Evolutionary conservation across 2,888 invertebrate genomes (phyloP).

Genomic region (Leucophenga montana): DNA sequence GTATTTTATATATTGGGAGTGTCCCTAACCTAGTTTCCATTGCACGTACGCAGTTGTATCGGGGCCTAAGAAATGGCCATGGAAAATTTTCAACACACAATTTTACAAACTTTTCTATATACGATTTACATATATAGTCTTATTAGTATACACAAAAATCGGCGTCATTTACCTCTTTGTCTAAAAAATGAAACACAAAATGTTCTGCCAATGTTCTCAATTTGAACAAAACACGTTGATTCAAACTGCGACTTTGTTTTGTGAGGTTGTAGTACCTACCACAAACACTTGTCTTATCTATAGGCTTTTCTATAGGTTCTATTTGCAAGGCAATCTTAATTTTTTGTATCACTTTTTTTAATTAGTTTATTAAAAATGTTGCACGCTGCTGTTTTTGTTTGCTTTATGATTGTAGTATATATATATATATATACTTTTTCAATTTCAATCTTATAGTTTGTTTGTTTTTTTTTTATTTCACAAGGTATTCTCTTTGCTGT

Average conservation of each 20-base stretch:
- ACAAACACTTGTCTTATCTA: constrained; percentile 29
- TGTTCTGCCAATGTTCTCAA: neutral
- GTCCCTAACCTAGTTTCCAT: constrained; percentile 58
- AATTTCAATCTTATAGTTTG: constrained; percentile 19
- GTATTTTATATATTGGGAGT: constrained; percentile 44
- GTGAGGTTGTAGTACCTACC: constrained; percentile 10
- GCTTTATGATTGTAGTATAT: neutral
- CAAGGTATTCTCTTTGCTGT: neutral
- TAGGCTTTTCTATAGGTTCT: constrained; percentile 35
- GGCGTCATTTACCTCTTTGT: neutral
- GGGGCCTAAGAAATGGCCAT: neutral
- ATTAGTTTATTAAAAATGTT: neutral
- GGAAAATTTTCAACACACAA: neutral
- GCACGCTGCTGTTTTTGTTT: neutral
- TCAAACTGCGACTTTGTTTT: constrained; percentile 13
- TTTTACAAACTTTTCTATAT: no score
- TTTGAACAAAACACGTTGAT: neutral
- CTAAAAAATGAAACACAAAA: no score
- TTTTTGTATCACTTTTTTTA: neutral
- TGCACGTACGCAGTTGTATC: no score
- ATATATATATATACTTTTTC: neutral
- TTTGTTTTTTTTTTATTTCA: constrained; percentile 20
- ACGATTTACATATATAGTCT: no score
- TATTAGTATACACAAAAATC: constrained; percentile 1
- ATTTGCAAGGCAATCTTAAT: constrained; percentile 50